Evolutionary conservation across 92 coral and sea anemone species (phyloP), one percentile per base, ranked within the genome.

Genomic region (Metridium senile): DNA sequence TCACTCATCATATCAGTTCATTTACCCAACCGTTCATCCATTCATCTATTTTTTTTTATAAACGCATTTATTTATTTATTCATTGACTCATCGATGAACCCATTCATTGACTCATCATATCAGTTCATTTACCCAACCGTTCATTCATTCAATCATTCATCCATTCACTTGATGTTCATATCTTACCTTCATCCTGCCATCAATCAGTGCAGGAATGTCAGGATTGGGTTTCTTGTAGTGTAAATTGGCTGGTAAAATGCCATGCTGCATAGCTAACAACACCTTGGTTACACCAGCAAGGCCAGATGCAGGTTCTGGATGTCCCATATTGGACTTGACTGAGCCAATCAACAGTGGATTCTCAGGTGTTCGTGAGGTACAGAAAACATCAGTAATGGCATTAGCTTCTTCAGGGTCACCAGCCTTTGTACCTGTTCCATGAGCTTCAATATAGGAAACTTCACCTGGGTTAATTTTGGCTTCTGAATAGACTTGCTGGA

Each of bases 321-420:
- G 97, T n/a, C 97, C 97, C 87, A 91, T 88, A 75, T 88, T 89
- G 62, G 93, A 88, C 88, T 91, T 91, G 28, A 91, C 97, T 4
- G 97, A 91, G 20, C 97, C 97, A 74, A 91, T 89, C 72, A 86
- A 58, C 7, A 91, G 81, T n/a, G 95, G 92, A 28, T 78, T 26
- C 2, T 65, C 80, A 0, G 72, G 66, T 2, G 86, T 62, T 52
- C 92, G 91, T 23, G 75, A 43, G 26, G 82, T 59, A 49, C 93
- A 88, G 69, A 89, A 88, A 13, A 88, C 86, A 52, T 77, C 81
- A 0, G 93, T 82, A 45, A 91, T 85, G 0, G 97, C 83, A 82
- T 85, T 88, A 47, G 86, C 87, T 70, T 91, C 97, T 58, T 88
- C 93, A 4, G 88, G 90, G 56, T 91, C 97, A 34, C 97, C 97